Base-by-base conservation (phyloP, 1,140 invertebrate species). In the Drosophila pachea region DNA sequence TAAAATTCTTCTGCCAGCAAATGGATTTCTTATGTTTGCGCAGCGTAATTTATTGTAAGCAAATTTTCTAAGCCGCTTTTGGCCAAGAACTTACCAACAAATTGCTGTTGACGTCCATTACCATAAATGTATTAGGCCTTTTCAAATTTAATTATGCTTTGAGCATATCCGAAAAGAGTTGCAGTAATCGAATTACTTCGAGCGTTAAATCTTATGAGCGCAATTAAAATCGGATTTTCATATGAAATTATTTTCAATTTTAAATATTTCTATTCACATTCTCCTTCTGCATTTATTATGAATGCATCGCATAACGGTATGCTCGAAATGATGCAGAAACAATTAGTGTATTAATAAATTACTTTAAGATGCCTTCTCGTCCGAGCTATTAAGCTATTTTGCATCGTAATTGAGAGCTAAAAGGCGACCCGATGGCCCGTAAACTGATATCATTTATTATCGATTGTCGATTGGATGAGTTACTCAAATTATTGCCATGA, bases 81-180 rank as follows among this genome's bases (percentile, higher is more conserved):
- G 32, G n/a, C 29, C 45, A 52, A 56, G 40, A 43, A 38, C 12
- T 58, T 32, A 4, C 12, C 52, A 32, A 12, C 48, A 58, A 58
- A 50, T 70, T 54, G 16, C 40, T 48, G 53, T 38, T 31, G 62
- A 66, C 49, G 63, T 12, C 47, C 62, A 59, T 68, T 62, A 22
- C 22, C 22, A 22, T 22, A 62, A 40, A 61, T 36, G 35, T 43
- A 68, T 70, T 54, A 70, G 59, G 62, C 62, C 59, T 31, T 53
- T 60, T 38, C 22, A 22, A 66, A 66, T 58, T 70, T 66, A 66
- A 70, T 66, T 66, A 56, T 42, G 59, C 48, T 66, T 65, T 47
- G 7, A 14, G 5, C 40, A 29, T 38, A 29, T 38, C 16, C 14
- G 59, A 48, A 54, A 43, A 16, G 12, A 48, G 68, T 33, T 65